Percentiles rank a stretch among this genome's conserved stretches.
Evolutionary conservation across 2,113 vertebrate genomes (phyloP).

Genomic region (zebrafish (Danio rerio)): DNA sequence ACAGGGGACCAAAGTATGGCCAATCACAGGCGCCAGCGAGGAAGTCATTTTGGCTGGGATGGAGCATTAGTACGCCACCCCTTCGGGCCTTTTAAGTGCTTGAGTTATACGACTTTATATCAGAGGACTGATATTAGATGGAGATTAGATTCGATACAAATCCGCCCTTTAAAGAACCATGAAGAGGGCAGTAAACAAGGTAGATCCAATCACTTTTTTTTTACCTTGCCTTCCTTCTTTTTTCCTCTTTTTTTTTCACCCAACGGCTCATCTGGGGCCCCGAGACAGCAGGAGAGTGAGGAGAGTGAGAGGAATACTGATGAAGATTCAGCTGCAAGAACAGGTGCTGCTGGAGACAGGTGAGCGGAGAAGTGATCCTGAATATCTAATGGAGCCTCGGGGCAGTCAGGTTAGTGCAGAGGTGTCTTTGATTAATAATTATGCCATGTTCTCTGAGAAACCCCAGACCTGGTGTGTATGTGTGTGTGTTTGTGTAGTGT

Average conservation of each 20-base stretch:
- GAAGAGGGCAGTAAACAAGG: conserved; percentile 71
- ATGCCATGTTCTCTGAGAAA: conserved; percentile 39
- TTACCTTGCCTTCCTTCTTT: conserved; percentile 10
- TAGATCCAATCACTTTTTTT: conserved; percentile 48
- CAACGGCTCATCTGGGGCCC: conserved; percentile 54
- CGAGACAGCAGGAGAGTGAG: conserved; percentile 19
- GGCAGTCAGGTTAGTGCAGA: conserved; percentile 62
- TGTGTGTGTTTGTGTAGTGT: conserved; percentile 33
- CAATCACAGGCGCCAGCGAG: conserved; percentile 54
- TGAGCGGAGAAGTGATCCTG: conserved; percentile 66
- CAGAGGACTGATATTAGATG: conserved; percentile 66
- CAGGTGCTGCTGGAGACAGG: conserved; percentile 67
- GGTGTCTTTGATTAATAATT: conserved; percentile 66
- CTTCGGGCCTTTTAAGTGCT: conserved; percentile 61
- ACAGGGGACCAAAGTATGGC: conserved; percentile 48
- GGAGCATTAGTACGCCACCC: conserved; percentile 66
- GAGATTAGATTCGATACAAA: conserved; percentile 70
- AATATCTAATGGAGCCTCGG: conserved; percentile 65
- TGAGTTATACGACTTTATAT: conserved; percentile 62
- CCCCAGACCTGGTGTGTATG: conserved; percentile 31
- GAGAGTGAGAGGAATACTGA: conserved; percentile 68
- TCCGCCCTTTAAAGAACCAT: conserved; percentile 66
- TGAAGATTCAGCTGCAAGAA: conserved; percentile 59
- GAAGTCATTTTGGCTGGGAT: conserved; percentile 64
- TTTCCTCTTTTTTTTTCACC: conserved; percentile 21